Evolutionary conservation across 1,140 invertebrate genomes (phyloP).

Genomic region (Triops longicaudatus): DNA sequence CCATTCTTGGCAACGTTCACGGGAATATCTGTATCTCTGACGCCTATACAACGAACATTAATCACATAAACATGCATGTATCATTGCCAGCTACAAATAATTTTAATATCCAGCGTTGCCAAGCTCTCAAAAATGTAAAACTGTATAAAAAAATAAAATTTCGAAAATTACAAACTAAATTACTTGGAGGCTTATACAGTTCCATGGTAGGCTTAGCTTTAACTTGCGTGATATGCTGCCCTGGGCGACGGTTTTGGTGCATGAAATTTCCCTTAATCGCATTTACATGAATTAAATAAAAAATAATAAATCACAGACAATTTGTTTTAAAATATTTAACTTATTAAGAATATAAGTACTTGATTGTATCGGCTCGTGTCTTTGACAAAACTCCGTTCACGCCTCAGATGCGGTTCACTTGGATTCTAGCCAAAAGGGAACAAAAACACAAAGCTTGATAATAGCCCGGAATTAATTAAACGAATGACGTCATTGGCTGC

Average conservation of each 20-base stretch:
- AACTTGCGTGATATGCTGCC: constrained; percentile 32
- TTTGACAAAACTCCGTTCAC: neutral
- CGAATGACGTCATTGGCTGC: neutral
- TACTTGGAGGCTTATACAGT: constrained; percentile 78
- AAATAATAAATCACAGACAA: constrained; percentile 16
- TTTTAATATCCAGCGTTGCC: no score
- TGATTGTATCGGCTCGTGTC: neutral
- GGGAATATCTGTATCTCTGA: constrained; percentile 18
- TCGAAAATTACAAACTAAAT: constrained; percentile 34
- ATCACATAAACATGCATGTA: neutral
- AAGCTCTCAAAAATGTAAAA: constrained; percentile 1
- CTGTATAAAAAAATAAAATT: neutral
- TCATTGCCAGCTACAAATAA: no score
- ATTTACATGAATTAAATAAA: neutral
- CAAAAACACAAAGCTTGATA: neutral
- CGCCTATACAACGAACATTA: constrained; percentile 4
- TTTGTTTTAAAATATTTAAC: neutral
- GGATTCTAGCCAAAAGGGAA: neutral
- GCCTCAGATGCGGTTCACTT: neutral
- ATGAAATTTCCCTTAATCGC: neutral
- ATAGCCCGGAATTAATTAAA: neutral
- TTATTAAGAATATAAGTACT: neutral
- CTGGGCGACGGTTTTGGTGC: constrained; percentile 16
- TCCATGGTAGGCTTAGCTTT: constrained; percentile 64
- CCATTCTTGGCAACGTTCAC: neutral